A percentile compares a stretch with the other conserved stretches of the same genome.
Evolutionary conservation across 1,140 invertebrate genomes (phyloP).

Genomic region (Eriocheir sinensis): DNA sequence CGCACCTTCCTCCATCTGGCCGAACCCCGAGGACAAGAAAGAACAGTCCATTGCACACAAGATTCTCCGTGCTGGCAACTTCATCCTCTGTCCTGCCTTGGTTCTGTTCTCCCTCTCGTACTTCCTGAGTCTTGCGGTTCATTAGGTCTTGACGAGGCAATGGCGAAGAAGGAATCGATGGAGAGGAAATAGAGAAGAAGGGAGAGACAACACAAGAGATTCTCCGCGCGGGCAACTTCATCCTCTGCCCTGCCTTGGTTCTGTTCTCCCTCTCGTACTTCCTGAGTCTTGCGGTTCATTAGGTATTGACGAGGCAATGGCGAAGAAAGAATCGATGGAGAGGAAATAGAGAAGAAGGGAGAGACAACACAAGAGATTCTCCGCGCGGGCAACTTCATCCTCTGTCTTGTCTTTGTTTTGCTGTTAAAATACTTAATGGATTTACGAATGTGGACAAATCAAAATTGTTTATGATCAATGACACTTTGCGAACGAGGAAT

Average conservation of each 20-base stretch:
- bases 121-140: background rate
- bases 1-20: background rate
- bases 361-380: background rate
- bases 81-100: background rate
- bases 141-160: no score
- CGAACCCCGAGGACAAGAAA: background rate
- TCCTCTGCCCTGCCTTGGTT: background rate
- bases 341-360: background rate
- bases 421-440: no score
- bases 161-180: no score
- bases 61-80: background rate
- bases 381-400: background rate
- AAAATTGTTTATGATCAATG: no score
- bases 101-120: background rate
- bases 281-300: background rate
- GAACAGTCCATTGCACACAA: background rate
- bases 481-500: no score
- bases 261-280: slow-evolving; percentile 4
- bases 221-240: background rate
- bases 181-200: no score
- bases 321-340: no score
- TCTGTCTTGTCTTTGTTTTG: background rate
- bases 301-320: no score
- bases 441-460: no score
- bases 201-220: background rate